Evolutionary conservation across 2,888 invertebrate species (phyloP), one percentile per base, ranked within the genome.

Genomic region (Andrena chrysosceles): DNA sequence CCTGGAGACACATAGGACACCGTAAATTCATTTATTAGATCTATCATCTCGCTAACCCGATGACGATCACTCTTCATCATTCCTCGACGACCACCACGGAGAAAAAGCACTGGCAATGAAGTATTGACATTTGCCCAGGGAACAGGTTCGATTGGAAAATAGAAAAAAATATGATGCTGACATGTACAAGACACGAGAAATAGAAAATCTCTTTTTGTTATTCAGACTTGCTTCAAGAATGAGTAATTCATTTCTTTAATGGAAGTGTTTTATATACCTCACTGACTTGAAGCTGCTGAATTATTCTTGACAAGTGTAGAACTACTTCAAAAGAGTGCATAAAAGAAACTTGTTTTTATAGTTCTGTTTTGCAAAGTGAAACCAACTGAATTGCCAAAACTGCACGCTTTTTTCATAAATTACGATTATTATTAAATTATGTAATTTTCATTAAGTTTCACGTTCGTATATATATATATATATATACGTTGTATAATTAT

Each of bases 101-200:
- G 70, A 70, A 60, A 5, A 80, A 75, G 62, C 76, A 87, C 77
- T 64, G 84, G 84, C 85, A 79, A 76, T 85, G 77, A 81, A 60
- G 60, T 81, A 78, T 66, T 67, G 70, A 74, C 63, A 75, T 33
- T 59, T n/a, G n/a, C 29, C 35, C 8, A 26, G 48, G 35, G 56
- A 54, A 20, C 52, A 74, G n/a, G 42, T 62, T 33, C 60, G 42
- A 54, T 16, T 7, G 23, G 54, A 26, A 29, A 35, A 56, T 35
- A 20, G 20, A 16, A 49, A 49, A 20, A 10, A 23, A 7, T 63
- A 68, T 26, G 35, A 69, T 48, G 20, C 67, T 35, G 29, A 31
- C 26, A n/a, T 29, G 6, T 31, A 20, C 26, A 35, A 56, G 42
- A 23, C 29, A 23, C 26, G 23, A 23, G 4, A 3, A 54, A 31